These are phyloP conservation scores for Accipiter fasciatus DNA, from an alignment of 2,797 vertebrate genomes.

Conservation along the genomic window DNA sequence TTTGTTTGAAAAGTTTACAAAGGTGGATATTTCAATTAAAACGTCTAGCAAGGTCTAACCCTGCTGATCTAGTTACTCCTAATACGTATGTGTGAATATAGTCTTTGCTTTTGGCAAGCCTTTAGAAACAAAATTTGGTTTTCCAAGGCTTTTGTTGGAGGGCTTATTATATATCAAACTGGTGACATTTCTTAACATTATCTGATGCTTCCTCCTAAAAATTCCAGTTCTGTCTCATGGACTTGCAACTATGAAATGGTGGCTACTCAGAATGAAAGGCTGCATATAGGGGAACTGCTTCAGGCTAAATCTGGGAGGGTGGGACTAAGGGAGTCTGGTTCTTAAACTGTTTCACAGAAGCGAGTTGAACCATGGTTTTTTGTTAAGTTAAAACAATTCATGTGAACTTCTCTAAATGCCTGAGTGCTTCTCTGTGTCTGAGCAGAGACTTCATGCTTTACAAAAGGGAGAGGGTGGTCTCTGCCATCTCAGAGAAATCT, in stretches of 20 bases:
- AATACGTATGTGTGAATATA: not conserved
- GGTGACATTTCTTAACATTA: not conserved
- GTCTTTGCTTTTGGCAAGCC: not conserved
- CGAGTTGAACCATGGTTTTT: fast-evolving
- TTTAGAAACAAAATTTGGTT: not conserved
- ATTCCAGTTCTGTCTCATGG: not conserved
- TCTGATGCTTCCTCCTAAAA: not conserved
- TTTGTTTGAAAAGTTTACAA: not conserved
- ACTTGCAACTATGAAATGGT: not conserved
- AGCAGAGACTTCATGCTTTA: not conserved
- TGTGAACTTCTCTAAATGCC: not conserved
- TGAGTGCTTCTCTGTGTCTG: not conserved
- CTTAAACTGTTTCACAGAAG: not conserved
- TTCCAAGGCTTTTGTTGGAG: not conserved
- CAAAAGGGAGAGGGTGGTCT: not conserved
- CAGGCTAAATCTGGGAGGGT: not conserved
- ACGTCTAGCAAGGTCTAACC: not conserved
- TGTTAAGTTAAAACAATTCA: not conserved
- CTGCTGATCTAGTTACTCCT: not conserved
- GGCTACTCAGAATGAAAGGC: not conserved
- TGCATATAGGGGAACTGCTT: not conserved
- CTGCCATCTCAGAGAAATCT: not conserved
- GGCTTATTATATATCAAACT: not conserved
- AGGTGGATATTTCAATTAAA: not conserved
- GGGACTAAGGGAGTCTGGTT: not conserved